Conservation (phyloP, 2,797 vertebrate genomes). For the Eutrigla gurnardus region DNA sequence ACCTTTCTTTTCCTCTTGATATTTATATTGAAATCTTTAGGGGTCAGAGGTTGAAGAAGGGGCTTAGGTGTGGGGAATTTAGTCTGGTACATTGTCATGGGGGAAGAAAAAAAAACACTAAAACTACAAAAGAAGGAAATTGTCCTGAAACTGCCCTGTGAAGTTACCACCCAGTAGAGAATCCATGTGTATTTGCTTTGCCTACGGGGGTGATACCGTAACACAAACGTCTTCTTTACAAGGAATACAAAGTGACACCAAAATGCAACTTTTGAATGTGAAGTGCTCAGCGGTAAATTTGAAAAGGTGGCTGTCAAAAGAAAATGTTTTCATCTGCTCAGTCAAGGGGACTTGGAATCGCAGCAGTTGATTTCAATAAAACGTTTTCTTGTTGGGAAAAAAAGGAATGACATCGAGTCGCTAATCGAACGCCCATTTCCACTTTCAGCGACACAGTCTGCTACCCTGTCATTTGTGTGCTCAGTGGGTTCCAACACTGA, state of each 20-base stretch:
- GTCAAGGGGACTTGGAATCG: not conserved
- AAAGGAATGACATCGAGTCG: not conserved
- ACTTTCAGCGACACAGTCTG: not conserved
- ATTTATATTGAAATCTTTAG: too few relatives aligned
- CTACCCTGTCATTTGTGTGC: not conserved
- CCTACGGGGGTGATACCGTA: slow-evolving; percentile 16
- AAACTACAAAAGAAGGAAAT: slow-evolving; percentile 1
- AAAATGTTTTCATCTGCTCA: not conserved
- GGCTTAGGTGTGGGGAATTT: too few relatives aligned
- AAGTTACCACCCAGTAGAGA: not conserved
- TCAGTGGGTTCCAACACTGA: not conserved
- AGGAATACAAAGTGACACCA: not conserved
- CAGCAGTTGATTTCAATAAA: slow-evolving; percentile 3
- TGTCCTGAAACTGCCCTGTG: slow-evolving; percentile 24
- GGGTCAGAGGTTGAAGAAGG: not conserved
- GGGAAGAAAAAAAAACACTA: too few relatives aligned
- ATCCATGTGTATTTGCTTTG: slow-evolving; percentile 23
- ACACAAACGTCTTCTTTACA: slow-evolving; percentile 23
- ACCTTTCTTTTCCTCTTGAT: too few relatives aligned
- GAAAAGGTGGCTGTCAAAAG: slow-evolving; percentile 8
- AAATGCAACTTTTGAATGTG: not conserved
- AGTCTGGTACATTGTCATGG: too few relatives aligned
- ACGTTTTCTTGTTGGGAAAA: not conserved
- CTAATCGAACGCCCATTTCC: not conserved
- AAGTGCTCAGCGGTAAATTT: slow-evolving; percentile 13